phyloP scores from a whole-genome alignment of 1,140 invertebrate genomes.

The Periplaneta americana region DNA sequence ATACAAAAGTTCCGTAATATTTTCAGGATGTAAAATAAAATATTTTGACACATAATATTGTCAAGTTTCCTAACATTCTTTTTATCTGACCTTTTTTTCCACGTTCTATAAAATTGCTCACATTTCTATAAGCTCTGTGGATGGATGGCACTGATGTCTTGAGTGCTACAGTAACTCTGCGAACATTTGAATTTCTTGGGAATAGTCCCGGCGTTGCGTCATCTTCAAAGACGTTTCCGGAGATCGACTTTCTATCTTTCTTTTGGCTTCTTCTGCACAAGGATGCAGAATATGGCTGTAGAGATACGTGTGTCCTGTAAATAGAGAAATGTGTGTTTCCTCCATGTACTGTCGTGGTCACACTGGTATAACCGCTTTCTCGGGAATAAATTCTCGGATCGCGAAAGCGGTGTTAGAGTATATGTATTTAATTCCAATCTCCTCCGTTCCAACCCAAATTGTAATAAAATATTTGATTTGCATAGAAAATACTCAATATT shows the following conservation, averaged over 20 bases:
- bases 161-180: background rate
- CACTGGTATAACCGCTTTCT: background rate
- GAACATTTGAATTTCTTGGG: background rate
- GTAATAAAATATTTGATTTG: too few species aligned
- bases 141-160: background rate
- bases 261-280: background rate
- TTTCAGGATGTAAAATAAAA: background rate
- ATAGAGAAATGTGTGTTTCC: background rate
- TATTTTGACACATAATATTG: background rate
- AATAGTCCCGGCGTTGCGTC: background rate
- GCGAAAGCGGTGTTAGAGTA: too few species aligned
- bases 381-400: background rate
- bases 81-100: background rate
- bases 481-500: too few species aligned
- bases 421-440: too few species aligned
- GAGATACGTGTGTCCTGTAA: background rate
- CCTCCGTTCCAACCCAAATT: too few species aligned
- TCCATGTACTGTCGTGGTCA: background rate
- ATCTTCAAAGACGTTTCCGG: background rate
- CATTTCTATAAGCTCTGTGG: background rate
- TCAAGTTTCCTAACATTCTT: background rate
- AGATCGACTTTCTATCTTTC: background rate
- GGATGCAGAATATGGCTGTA: background rate
- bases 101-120: background rate
- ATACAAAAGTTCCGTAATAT: background rate